phyloP scores from a whole-genome alignment of 2,797 vertebrate species.

The Clarias pachynema region DNA sequence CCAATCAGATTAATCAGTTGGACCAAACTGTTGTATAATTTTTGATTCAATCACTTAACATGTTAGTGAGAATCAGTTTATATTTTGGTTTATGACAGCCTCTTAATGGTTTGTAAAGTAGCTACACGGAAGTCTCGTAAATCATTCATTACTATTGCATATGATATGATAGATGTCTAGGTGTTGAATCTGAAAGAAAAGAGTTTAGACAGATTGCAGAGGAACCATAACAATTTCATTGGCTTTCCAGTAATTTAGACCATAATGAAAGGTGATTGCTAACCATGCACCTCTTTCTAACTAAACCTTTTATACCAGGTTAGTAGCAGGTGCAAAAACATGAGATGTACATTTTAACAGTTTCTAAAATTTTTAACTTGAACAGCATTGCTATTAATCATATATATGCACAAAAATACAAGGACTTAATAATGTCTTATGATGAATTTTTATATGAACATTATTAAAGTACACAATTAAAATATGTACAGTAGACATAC shows the following conservation, averaged over 20 bases:
- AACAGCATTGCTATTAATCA: constrained; percentile 8
- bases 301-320: neutral
- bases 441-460: neutral
- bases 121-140: neutral
- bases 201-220: constrained; percentile 15
- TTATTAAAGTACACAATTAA: neutral
- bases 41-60: neutral
- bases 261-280: neutral
- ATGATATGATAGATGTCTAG: constrained; percentile 1
- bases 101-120: neutral
- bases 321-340: neutral
- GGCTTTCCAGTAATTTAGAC: neutral
- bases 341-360: neutral
- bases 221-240: neutral
- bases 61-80: neutral
- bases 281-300: neutral
- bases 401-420: neutral
- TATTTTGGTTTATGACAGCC: neutral
- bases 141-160: neutral
- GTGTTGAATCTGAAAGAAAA: constrained; percentile 22
- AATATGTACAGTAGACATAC: neutral
- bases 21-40: neutral
- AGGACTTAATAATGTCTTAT: neutral
- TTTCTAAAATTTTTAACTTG: neutral
- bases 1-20: too few species aligned